Base-by-base conservation (phyloP, 2,797 vertebrate species). In the Toxotes lorentzi region DNA sequence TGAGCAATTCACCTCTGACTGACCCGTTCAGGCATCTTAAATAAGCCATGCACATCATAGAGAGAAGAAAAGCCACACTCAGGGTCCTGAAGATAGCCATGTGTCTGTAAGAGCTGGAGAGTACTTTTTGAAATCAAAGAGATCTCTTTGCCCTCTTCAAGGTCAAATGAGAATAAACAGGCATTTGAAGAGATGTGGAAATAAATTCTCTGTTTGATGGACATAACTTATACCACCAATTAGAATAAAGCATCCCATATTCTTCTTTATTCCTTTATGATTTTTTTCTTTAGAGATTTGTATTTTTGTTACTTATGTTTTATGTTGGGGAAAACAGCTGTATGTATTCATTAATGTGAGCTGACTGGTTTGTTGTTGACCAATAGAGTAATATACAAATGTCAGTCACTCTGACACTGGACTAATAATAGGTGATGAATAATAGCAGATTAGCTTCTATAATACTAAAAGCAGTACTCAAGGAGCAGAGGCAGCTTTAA, bases 1-100 rank as follows among this genome's bases (percentile, higher is more conserved):
- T 84, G 88, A 93, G 91, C 90, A 84, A 75, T 90, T 94, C 89
- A 91, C 92, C 92, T 89, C 85, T 56, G 82, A 86, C 81, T 91
- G 91, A 93, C 93, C 88, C 43, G 19, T 64, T 88, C 73, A 81
- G 89, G 82, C 78, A 62, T 86, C 85, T 86, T 91, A 88, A 90
- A 86, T 86, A 90, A 91, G 73, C 81, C 76, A 23, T 67, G 79
- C 21, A 7, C 83, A 73, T 76, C 64, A 21, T 64, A 56, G 83
- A 68, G 2, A 58, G 70, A 71, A 76, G 74, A 64, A 35, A 66
- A 64, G 65, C 34, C 72, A 63, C 68, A 77, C 70, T 80, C 2
- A 0, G 78, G 69, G 82, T 80, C 81, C 76, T 23, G 54, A 41
- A 77, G 87, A 81, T 50, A 0, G 30, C 35, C 27, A 7, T 47